Conservation (phyloP, 1,140 invertebrate genomes). For the Aphidius ervi region DNA sequence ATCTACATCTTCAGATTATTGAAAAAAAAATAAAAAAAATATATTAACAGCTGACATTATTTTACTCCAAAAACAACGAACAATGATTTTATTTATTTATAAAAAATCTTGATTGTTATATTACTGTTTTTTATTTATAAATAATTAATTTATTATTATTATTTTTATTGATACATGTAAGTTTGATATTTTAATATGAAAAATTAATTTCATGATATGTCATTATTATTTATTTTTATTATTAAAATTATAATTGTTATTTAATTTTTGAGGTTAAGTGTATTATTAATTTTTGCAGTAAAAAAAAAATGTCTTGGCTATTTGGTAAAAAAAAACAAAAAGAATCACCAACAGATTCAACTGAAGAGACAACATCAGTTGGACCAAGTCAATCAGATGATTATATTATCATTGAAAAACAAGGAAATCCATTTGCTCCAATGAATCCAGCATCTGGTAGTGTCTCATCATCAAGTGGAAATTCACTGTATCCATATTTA, state of each 20-base stretch:
- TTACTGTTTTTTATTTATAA: too few species aligned
- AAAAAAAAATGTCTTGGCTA: constrained; percentile 50
- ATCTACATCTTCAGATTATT: too few species aligned
- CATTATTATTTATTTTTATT: not conserved
- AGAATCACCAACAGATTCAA: constrained; percentile 38
- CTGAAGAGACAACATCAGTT: constrained; percentile 29
- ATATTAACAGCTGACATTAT: too few species aligned
- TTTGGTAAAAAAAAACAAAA: constrained; percentile 49
- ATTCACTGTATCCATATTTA: constrained; percentile 37
- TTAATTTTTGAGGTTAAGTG: not conserved
- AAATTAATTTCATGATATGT: constrained; percentile 6
- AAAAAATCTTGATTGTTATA: too few species aligned
- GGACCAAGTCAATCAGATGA: constrained; percentile 31
- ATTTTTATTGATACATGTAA: not conserved
- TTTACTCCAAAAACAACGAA: too few species aligned
- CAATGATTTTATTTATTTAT: too few species aligned
- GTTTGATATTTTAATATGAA: not conserved
- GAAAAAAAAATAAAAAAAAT: too few species aligned
- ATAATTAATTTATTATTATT: too few species aligned
- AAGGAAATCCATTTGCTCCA: constrained; percentile 21
- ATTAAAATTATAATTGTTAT: constrained; percentile 1
- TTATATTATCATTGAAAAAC: constrained; percentile 39
- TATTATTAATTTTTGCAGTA: constrained; percentile 20
- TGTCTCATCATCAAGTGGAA: constrained; percentile 17
- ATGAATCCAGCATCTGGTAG: constrained; percentile 7